Evolutionary conservation across 2,797 vertebrate genomes (phyloP).

Genomic region (Lerista edwardsae): DNA sequence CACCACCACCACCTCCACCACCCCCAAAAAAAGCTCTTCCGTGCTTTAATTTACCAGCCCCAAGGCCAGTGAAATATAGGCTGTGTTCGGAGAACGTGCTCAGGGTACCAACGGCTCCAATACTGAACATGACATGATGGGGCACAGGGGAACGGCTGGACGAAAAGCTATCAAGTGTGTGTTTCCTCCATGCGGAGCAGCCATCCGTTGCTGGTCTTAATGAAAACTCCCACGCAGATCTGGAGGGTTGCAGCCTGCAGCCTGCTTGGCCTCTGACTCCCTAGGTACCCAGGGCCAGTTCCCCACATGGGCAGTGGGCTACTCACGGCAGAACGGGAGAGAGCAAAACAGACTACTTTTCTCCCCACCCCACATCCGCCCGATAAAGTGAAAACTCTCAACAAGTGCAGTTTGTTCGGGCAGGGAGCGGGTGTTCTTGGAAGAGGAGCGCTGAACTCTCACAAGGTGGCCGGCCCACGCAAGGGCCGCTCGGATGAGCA

Average conservation of each 20-base stretch:
- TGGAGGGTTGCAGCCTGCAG: background rate
- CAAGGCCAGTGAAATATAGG: background rate
- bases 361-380: no score
- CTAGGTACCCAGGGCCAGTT: background rate
- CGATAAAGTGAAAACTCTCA: background rate
- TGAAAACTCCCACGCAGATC: conserved; percentile 33
- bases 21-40: background rate
- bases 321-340: background rate
- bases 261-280: background rate
- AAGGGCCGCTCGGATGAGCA: no score
- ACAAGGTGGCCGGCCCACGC: background rate
- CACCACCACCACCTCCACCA: background rate
- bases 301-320: background rate
- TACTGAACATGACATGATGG: conserved; percentile 20
- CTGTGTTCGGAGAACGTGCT: background rate
- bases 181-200: background rate
- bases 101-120: background rate
- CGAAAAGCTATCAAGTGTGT: conserved; percentile 12
- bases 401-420: background rate
- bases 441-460: background rate
- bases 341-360: background rate
- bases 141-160: conserved; percentile 20
- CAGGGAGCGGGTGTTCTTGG: background rate
- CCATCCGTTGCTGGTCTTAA: conserved; percentile 20
- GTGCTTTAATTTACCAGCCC: background rate